phyloP scores from a whole-genome alignment of 2,113 vertebrate genomes.

The Hassar affinis region DNA sequence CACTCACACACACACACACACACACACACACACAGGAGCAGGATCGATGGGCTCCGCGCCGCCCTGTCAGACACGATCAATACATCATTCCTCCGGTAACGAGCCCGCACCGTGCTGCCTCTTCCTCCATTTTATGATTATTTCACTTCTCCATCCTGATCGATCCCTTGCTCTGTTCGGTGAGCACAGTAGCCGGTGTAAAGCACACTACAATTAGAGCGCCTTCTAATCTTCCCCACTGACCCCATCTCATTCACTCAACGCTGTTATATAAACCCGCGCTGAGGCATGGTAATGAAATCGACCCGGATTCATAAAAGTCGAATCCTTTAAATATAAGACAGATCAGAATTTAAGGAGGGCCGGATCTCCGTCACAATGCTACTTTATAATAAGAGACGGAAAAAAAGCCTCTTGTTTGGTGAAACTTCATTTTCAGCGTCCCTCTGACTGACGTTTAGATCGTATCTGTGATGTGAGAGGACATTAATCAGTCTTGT shows the following conservation, averaged over 20 bases:
- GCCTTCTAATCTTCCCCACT: constrained; percentile 67
- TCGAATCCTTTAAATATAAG: constrained; percentile 37
- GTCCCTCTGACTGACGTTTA: no score
- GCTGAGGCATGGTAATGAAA: constrained; percentile 43
- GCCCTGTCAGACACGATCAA: constrained; percentile 87
- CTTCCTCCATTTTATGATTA: constrained; percentile 77
- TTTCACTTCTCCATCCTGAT: constrained; percentile 65
- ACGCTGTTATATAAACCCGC: constrained; percentile 59
- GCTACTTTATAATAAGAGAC: not conserved
- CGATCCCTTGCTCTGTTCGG: constrained; percentile 67
- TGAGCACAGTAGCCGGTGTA: constrained; percentile 71
- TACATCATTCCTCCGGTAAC: constrained; percentile 91
- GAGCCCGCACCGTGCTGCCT: constrained; percentile 62
- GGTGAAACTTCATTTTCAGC: no score
- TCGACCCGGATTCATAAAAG: constrained; percentile 39
- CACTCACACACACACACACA: constrained; percentile 25
- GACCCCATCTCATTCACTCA: constrained; percentile 53
- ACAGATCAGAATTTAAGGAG: not conserved
- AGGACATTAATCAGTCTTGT: no score
- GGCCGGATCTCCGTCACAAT: not conserved
- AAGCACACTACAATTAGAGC: constrained; percentile 85
- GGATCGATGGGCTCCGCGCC: constrained; percentile 84
- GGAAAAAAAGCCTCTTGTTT: not conserved
- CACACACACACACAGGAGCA: constrained; percentile 21
- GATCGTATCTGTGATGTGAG: no score